phyloP scores from a whole-genome alignment of 2,113 vertebrate species.

The human region GRCh38 chrX:115632001-115632500 shows the following conservation, averaged over 20 bases:
- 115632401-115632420: neutral
- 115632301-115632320: neutral
- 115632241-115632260: constrained; percentile 10
- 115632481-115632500: neutral
- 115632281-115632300: neutral
- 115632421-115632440: neutral
- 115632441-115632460: neutral
- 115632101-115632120: too few relatives aligned
- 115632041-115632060: too few relatives aligned
- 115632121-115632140: too few relatives aligned
- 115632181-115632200: neutral
- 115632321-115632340: neutral
- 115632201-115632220: neutral
- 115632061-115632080: too few relatives aligned
- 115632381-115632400: neutral
- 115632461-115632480: neutral
- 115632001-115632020: too few relatives aligned
- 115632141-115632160: too few relatives aligned
- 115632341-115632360: neutral
- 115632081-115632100: too few relatives aligned
- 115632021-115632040: too few relatives aligned
- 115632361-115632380: neutral
- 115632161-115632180: too few relatives aligned
- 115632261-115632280: neutral
- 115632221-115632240: constrained; percentile 3